A percentile compares a stretch with the other conserved stretches of the same genome.
Evolutionary conservation across 2,113 vertebrate genomes (phyloP).

Genomic region (Thalassoma bifasciatum): DNA sequence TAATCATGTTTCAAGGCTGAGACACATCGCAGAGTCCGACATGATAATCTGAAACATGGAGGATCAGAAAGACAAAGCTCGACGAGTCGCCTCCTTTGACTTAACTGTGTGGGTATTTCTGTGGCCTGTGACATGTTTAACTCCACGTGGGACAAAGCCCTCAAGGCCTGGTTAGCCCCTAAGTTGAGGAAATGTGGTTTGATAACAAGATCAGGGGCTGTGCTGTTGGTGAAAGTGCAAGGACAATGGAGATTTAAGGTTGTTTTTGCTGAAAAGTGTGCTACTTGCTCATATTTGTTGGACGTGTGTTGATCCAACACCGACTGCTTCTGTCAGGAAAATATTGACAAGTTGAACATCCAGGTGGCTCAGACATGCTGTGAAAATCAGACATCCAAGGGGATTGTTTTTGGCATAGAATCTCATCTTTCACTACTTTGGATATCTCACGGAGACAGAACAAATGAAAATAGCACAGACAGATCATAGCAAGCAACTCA

Average conservation of each 20-base stretch:
- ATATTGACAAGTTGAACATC: conserved; percentile 35
- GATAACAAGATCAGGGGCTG: conserved; percentile 18
- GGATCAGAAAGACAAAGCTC: conserved; percentile 52
- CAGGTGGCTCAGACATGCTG: conserved; percentile 37
- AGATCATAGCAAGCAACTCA: conserved; percentile 1
- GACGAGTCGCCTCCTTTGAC: conserved; percentile 47
- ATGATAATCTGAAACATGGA: conserved; percentile 48
- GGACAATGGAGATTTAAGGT: not conserved
- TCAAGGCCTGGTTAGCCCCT: not conserved
- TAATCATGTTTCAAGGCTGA: conserved; percentile 63
- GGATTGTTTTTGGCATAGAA: conserved; percentile 38
- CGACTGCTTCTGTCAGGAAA: conserved; percentile 30
- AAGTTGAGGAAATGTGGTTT: conserved; percentile 5
- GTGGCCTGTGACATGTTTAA: not conserved
- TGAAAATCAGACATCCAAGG: conserved; percentile 27
- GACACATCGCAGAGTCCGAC: conserved; percentile 50
- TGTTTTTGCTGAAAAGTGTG: not conserved
- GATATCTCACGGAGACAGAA: conserved; percentile 13
- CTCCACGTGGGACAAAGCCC: conserved; percentile 9
- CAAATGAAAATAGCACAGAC: conserved; percentile 15
- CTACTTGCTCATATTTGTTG: not conserved
- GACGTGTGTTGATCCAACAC: conserved; percentile 11
- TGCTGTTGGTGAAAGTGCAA: not conserved
- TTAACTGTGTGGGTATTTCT: conserved; percentile 34
- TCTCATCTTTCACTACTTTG: conserved; percentile 8